A percentile compares a stretch with the other conserved stretches of the same genome.
These are phyloP conservation scores for Volucella inanis DNA, from an alignment of 2,888 invertebrate genomes.

Conservation along the genomic window DNA sequence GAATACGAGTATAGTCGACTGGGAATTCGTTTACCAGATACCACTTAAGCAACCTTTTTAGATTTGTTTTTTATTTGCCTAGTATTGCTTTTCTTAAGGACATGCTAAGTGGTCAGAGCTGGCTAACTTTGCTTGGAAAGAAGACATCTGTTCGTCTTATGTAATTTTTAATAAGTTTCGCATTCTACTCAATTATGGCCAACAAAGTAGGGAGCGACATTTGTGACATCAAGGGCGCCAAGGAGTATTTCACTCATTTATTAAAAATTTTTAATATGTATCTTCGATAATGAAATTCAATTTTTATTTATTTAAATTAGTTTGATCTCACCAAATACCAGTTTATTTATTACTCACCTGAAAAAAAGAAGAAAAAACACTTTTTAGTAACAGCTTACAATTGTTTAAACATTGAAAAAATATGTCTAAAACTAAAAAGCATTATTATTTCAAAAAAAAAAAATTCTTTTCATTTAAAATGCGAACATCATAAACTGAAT, in stretches of 20 bases:
- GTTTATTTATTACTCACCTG: constrained; percentile 46
- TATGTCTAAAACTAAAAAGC: constrained; percentile 8
- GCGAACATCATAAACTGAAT: not conserved
- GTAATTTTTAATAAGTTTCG: constrained; percentile 8
- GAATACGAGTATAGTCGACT: not conserved
- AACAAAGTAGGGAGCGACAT: not conserved
- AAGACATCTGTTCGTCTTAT: constrained; percentile 22
- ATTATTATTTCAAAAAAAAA: not conserved
- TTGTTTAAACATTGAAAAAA: constrained; percentile 4
- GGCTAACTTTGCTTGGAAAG: not conserved
- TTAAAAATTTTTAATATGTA: too few species aligned
- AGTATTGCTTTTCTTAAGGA: not conserved
- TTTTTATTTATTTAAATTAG: not conserved
- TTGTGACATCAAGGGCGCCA: not conserved
- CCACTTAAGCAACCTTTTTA: constrained; percentile 10
- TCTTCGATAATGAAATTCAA: too few species aligned
- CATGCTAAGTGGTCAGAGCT: not conserved
- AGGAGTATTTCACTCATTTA: too few species aligned
- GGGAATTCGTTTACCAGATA: not conserved
- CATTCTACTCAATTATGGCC: not conserved
- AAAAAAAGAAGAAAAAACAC: constrained; percentile 29
- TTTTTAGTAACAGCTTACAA: not conserved
- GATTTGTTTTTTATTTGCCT: not conserved
- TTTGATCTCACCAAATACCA: constrained; percentile 44
- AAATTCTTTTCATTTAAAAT: not conserved